Evolutionary conservation across 2,113 vertebrate species (phyloP), one percentile per base, ranked within the genome.

Genomic region (Spilogale gracilis): DNA sequence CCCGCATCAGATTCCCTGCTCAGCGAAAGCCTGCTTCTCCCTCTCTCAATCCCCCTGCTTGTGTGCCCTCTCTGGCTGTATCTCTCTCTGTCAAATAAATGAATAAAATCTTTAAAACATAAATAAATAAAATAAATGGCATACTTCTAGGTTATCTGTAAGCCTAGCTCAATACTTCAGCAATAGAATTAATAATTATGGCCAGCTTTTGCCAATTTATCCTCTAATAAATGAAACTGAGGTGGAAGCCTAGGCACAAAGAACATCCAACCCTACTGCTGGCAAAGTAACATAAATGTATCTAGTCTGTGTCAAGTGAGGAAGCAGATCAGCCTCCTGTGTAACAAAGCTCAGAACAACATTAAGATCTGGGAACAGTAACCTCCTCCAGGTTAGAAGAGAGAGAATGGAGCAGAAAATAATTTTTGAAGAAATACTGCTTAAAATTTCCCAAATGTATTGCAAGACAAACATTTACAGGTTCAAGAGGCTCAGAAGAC

Each of bases 401-500:
- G 45, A 71, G 74, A 88, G 54, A 92, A 82, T 3, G 32, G 69
- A 32, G 25, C 20, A 89, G 38, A 69, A 60, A 76, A 76, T 83
- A 27, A 50, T 11, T 23, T 18, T 63, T 92, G 27, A 82, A 85
- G 38, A 94, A 88, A 65, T 12, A 52, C 38, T 82, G 23, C 52
- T 81, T 90, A 76, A 87, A 71, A 69, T 91, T 61, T 87, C 60
- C 80, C 74, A 78, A 76, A 78, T 92, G 21, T 89, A 84, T 0
- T 67, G 4, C 81, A 95, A 89, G 69, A 90, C 63, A 96, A 71
- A 82, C 32, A 65, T 79, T 89, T 95, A 95, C 17, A 73, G 60
- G 93, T 88, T 91, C 61, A 89, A 92, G 69, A 93, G 94, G 9
- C 23, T 94, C 89, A 78, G 50, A 27, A 94, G 89, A 80, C 32